Evolutionary conservation across 2,797 vertebrate genomes (phyloP), one percentile per base, ranked within the genome.

Genomic region (Lerista edwardsae): DNA sequence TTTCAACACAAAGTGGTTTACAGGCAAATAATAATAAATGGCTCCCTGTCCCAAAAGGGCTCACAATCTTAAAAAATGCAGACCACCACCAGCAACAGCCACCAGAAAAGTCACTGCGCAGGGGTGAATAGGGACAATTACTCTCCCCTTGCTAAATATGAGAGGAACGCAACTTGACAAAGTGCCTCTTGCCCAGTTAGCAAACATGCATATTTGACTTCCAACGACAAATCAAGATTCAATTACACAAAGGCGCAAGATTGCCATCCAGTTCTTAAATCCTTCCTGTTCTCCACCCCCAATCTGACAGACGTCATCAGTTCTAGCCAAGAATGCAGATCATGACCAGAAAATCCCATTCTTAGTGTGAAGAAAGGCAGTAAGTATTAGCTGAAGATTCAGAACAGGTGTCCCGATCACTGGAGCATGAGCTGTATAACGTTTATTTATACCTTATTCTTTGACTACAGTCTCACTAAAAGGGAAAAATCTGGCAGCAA

Each of bases 161-260:
- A n/a, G n/a, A n/a, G n/a, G n/a, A n/a, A n/a, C n/a, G n/a, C n/a
- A n/a, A n/a, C n/a, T n/a, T n/a, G n/a, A n/a, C n/a, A n/a, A n/a
- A n/a, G n/a, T n/a, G n/a, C n/a, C n/a, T n/a, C n/a, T n/a, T 0
- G 0, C 61, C 36, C 25, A 57, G 2, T 78, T 79, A 86, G 75
- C 59, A 86, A 73, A 57, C 44, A 61, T 73, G 36, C 9, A 27
- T 34, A 71, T 9, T 36, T 78, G 27, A 47, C 31, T 79, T n/a
- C 55, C 81, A 75, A 87, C 47, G 10, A 44, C 6, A 74, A 19
- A 21, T 39, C 0, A 1, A 67, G 79, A 36, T 41, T 3, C 29
- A 51, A 25, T 59, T 31, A 68, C 41, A 8, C 39, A 39, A 61
- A 55, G 7, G 36, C 25, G 17, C 51, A 72, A 67, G 17, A 14